A percentile compares a stretch with the other conserved stretches of the same genome.
These are phyloP conservation scores for Thunnus albacares DNA, from an alignment of 2,797 vertebrate genomes.

Conservation along the genomic window DNA sequence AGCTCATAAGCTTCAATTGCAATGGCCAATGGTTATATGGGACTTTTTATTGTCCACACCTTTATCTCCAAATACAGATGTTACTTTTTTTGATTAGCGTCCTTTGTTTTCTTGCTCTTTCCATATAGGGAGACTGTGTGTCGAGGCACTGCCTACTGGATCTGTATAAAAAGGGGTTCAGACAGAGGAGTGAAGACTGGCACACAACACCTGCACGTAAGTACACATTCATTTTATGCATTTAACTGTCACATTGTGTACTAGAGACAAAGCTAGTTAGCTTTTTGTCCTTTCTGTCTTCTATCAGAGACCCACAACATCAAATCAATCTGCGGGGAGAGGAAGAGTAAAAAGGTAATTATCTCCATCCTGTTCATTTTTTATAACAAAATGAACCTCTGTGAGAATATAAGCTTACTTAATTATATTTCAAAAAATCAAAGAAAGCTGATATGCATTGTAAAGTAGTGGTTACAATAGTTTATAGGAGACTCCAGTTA, in stretches of 20 bases:
- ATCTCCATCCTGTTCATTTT: background rate
- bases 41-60: conserved; percentile 53
- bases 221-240: background rate
- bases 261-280: background rate
- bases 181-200: background rate
- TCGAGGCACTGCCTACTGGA: conserved; percentile 45
- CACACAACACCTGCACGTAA: conserved; percentile 46
- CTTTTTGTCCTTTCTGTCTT: conserved; percentile 3
- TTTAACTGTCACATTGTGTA: background rate
- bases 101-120: conserved; percentile 46
- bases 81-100: conserved; percentile 41
- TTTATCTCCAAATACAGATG: conserved; percentile 67
- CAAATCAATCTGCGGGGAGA: conserved; percentile 2
- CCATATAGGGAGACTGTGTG: conserved; percentile 38
- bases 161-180: conserved; percentile 56
- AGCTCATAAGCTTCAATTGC: conserved; percentile 16
- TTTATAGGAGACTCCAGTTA: background rate
- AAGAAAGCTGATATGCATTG: background rate
- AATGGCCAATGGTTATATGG: conserved; percentile 28
- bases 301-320: conserved; percentile 11
- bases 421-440: background rate
- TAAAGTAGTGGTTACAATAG: background rate
- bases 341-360: conserved; percentile 49
- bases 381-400: background rate
- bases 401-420: background rate